These are phyloP conservation scores for Malacoctenus gilli DNA, from an alignment of 2,797 vertebrate genomes.

Conservation along the genomic window DNA sequence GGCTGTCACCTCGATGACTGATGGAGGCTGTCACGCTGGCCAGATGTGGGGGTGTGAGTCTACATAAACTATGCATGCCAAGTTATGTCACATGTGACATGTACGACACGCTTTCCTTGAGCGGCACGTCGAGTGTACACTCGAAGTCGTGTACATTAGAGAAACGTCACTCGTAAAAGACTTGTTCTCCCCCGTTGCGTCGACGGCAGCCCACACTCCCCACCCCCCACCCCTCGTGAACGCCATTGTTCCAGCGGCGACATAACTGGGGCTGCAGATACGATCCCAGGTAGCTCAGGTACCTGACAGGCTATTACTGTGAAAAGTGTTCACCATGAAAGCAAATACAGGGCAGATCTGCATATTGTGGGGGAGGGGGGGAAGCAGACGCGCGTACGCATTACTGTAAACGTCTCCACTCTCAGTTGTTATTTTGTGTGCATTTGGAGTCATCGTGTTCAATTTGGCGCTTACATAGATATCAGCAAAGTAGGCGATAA, in stretches of 20 bases:
- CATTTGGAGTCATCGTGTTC: constrained; percentile 54
- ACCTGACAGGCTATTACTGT: constrained; percentile 62
- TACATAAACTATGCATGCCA: constrained; percentile 4
- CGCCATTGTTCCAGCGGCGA: constrained; percentile 39
- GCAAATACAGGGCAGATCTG: constrained; percentile 37
- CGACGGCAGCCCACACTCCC: constrained; percentile 27
- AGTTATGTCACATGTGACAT: constrained; percentile 19
- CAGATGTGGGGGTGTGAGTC: neutral
- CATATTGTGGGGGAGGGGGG: constrained; percentile 45
- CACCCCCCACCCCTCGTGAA: too few relatives aligned
- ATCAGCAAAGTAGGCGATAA: constrained; percentile 58
- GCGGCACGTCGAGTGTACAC: constrained; percentile 8
- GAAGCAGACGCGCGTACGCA: constrained; percentile 16
- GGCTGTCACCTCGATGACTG: constrained; percentile 10
- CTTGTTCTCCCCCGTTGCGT: constrained; percentile 25
- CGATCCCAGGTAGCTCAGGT: constrained; percentile 42
- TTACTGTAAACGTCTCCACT: constrained; percentile 18
- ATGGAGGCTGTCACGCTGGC: constrained; percentile 5
- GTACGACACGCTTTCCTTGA: neutral
- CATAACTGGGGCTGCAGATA: constrained; percentile 51
- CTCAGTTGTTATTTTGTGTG: constrained; percentile 28
- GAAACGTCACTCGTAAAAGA: constrained; percentile 35
- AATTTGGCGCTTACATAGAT: constrained; percentile 55
- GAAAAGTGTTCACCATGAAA: constrained; percentile 43
- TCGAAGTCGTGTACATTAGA: neutral